Percentiles rank a stretch among this genome's conserved stretches.
These are phyloP conservation scores for Mythimna ferrago DNA, from an alignment of 2,888 invertebrate genomes.

Conservation along the genomic window DNA sequence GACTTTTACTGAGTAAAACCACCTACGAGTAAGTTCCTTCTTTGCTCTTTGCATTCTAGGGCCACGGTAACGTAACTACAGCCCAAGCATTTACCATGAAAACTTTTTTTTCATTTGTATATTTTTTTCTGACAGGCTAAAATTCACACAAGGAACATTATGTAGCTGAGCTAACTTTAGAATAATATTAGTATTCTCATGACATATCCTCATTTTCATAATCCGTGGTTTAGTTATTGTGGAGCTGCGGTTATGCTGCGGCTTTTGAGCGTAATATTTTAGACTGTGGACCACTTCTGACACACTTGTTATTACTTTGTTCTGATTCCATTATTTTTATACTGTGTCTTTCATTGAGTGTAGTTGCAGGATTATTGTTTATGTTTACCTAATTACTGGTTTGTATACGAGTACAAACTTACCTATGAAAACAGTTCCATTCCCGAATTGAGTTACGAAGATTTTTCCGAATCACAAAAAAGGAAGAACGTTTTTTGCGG, in stretches of 20 bases:
- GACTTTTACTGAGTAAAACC: too few species aligned
- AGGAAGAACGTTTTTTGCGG: too few species aligned
- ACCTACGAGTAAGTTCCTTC: too few species aligned
- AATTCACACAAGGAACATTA: not conserved
- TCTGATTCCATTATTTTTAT: conserved; percentile 37
- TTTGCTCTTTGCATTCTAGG: too few species aligned
- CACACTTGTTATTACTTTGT: conserved; percentile 51
- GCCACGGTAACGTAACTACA: too few species aligned
- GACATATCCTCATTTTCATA: conserved; percentile 27
- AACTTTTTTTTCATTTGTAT: not conserved
- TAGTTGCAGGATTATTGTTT: too few species aligned
- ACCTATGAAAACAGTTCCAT: too few species aligned
- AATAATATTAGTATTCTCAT: not conserved
- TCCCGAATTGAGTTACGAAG: too few species aligned
- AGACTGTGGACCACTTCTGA: conserved; percentile 51
- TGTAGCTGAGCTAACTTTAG: not conserved
- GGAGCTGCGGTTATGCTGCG: conserved; percentile 42
- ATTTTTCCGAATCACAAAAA: too few species aligned
- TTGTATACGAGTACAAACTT: too few species aligned
- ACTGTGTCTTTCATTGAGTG: conserved; percentile 14
- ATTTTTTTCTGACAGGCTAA: not conserved
- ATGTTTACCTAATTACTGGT: too few species aligned
- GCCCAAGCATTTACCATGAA: not conserved
- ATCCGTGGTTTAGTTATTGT: conserved; percentile 39
- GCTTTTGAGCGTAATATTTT: conserved; percentile 55